Evolutionary conservation across 1,140 invertebrate species (phyloP).

Genomic region (Mamestra configurata): DNA sequence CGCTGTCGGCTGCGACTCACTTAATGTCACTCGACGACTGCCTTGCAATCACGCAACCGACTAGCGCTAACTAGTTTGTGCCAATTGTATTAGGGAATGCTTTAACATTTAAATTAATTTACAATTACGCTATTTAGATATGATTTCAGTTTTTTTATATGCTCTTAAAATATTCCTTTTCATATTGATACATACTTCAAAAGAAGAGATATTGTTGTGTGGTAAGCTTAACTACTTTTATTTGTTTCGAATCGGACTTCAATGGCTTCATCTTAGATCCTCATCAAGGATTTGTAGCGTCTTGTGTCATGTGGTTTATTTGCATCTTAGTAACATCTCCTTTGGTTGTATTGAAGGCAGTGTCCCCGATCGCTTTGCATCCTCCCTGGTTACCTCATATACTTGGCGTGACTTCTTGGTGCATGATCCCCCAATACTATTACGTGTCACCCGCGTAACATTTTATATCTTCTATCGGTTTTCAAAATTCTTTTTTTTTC

Average conservation of each 20-base stretch:
- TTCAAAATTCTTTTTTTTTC: slow-evolving; percentile 65
- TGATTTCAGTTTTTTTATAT: slow-evolving; percentile 65
- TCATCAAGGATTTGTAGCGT: slow-evolving; percentile 71
- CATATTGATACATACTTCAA: slow-evolving; percentile 68
- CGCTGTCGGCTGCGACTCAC: slow-evolving; percentile 54
- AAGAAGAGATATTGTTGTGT: slow-evolving; percentile 65
- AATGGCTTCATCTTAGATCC: slow-evolving; percentile 69
- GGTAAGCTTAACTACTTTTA: slow-evolving; percentile 71
- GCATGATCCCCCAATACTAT: slow-evolving; percentile 76
- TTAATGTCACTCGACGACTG: not conserved
- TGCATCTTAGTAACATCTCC: slow-evolving; percentile 79
- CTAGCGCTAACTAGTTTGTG: slow-evolving; percentile 68
- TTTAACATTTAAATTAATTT: slow-evolving; percentile 72
- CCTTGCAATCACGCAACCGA: slow-evolving; percentile 34
- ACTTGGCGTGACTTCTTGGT: slow-evolving; percentile 88
- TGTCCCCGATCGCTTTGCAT: slow-evolving; percentile 88
- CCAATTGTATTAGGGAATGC: slow-evolving; percentile 70
- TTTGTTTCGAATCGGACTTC: slow-evolving; percentile 65
- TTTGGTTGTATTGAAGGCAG: slow-evolving; percentile 87
- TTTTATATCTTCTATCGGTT: slow-evolving; percentile 67
- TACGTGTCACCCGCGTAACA: slow-evolving; percentile 59
- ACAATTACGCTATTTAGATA: slow-evolving; percentile 65
- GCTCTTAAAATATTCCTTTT: slow-evolving; percentile 62
- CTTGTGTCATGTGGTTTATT: slow-evolving; percentile 75
- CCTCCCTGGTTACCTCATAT: slow-evolving; percentile 82